Percentiles rank a stretch among this genome's conserved stretches.
Evolutionary conservation across 2,888 invertebrate species (phyloP).

Genomic region (Ophonus ardosiacus): DNA sequence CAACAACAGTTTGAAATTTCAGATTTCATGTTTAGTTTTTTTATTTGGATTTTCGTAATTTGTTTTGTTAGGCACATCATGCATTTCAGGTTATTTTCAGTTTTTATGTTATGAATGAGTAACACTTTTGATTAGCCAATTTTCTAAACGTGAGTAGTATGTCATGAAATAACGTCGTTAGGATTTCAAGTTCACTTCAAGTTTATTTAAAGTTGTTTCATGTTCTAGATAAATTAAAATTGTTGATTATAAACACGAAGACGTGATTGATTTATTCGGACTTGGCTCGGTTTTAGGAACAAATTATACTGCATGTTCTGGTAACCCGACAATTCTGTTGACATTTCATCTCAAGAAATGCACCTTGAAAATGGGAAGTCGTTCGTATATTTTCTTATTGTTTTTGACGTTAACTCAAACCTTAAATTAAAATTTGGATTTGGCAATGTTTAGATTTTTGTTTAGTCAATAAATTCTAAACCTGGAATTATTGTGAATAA

Average conservation of each 20-base stretch:
- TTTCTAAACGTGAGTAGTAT: slow-evolving; percentile 20
- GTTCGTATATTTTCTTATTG: too few species aligned
- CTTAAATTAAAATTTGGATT: too few species aligned
- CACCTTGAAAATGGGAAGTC: too few species aligned
- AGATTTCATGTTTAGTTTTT: slow-evolving; percentile 9
- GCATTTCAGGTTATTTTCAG: slow-evolving; percentile 21
- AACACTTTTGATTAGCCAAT: slow-evolving; percentile 37
- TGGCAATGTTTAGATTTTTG: too few species aligned
- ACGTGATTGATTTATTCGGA: slow-evolving; percentile 26
- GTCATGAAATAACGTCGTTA: slow-evolving; percentile 26
- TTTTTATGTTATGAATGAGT: slow-evolving; percentile 23
- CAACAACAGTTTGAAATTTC: slow-evolving; percentile 26
- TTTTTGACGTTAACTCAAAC: too few species aligned
- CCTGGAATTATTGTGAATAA: too few species aligned
- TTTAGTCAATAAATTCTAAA: too few species aligned
- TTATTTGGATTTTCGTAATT: slow-evolving; percentile 11
- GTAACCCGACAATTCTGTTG: too few species aligned
- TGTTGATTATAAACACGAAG: slow-evolving; percentile 14
- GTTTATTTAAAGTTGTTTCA: slow-evolving; percentile 43
- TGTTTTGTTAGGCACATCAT: slow-evolving; percentile 13
- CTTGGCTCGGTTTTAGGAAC: neutral
- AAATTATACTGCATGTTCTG: too few species aligned
- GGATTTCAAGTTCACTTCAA: slow-evolving; percentile 29
- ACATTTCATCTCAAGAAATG: too few species aligned
- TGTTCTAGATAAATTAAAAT: slow-evolving; percentile 25